phyloP scores from a whole-genome alignment of 2,888 invertebrate genomes.

The Drosophila sordidapex region DNA sequence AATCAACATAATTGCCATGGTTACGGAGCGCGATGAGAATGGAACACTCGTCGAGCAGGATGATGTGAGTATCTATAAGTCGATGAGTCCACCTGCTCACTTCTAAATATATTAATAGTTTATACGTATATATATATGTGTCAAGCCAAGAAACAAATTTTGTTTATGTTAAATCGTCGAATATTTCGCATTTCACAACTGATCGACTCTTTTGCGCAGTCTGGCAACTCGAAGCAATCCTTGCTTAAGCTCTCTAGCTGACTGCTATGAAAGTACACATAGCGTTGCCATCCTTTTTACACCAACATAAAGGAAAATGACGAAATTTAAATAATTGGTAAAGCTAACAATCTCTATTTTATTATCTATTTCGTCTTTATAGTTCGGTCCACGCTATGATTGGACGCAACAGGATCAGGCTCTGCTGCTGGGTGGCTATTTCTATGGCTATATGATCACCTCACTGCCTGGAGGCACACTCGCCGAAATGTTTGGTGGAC shows the following conservation, averaged over 20 bases:
- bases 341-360: background rate
- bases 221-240: background rate
- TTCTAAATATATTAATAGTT: background rate
- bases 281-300: background rate
- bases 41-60: conserved; percentile 75
- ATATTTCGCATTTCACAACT: background rate
- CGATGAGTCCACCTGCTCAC: background rate
- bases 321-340: background rate
- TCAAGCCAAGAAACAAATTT: background rate
- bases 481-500: conserved; percentile 88
- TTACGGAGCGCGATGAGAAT: conserved; percentile 85
- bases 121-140: background rate
- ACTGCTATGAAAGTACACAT: background rate
- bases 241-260: background rate
- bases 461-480: conserved; percentile 88
- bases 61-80: conserved; percentile 76
- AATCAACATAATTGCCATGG: conserved; percentile 90
- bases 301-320: background rate
- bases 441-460: conserved; percentile 89
- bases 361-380: conserved; percentile 26
- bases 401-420: conserved; percentile 89
- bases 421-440: conserved; percentile 88
- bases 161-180: background rate
- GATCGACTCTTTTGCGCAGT: background rate
- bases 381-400: conserved; percentile 86